These are phyloP conservation scores for Aricia agestis DNA, from an alignment of 1,140 invertebrate genomes.

Conservation along the genomic window DNA sequence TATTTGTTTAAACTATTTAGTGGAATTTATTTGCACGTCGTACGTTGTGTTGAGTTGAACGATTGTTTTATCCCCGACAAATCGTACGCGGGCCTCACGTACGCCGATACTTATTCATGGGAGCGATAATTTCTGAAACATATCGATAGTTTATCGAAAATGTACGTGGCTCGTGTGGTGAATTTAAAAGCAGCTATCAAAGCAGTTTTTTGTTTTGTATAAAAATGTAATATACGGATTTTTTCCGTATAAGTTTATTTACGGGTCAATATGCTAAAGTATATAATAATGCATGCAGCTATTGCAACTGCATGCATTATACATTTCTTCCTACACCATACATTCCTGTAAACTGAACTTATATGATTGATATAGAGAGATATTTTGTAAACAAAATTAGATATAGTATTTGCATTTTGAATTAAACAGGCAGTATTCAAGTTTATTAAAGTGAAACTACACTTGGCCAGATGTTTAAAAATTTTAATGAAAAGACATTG, in stretches of 20 bases:
- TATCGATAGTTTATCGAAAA: not conserved
- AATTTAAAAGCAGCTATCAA: not conserved
- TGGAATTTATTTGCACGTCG: constrained; percentile 36
- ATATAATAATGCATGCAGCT: too few species aligned
- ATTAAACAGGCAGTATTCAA: too few species aligned
- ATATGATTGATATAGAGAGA: too few species aligned
- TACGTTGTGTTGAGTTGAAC: constrained; percentile 31
- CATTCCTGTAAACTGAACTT: too few species aligned
- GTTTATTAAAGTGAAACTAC: too few species aligned
- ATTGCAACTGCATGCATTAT: too few species aligned
- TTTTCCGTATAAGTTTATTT: not conserved
- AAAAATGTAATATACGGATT: not conserved
- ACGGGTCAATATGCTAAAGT: too few species aligned
- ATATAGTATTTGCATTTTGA: too few species aligned
- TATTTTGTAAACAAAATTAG: too few species aligned
- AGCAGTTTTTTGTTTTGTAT: not conserved
- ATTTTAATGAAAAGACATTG: too few species aligned
- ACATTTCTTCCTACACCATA: too few species aligned
- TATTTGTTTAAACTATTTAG: constrained; percentile 39
- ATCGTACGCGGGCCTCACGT: constrained; percentile 14
- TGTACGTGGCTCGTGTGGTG: not conserved
- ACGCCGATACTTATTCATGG: constrained; percentile 5
- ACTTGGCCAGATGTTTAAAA: too few species aligned
- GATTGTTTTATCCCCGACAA: constrained; percentile 25
- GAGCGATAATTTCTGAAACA: not conserved